Evolutionary conservation across 2,797 vertebrate species (phyloP).

Genomic region (Clarias laeviceps): DNA sequence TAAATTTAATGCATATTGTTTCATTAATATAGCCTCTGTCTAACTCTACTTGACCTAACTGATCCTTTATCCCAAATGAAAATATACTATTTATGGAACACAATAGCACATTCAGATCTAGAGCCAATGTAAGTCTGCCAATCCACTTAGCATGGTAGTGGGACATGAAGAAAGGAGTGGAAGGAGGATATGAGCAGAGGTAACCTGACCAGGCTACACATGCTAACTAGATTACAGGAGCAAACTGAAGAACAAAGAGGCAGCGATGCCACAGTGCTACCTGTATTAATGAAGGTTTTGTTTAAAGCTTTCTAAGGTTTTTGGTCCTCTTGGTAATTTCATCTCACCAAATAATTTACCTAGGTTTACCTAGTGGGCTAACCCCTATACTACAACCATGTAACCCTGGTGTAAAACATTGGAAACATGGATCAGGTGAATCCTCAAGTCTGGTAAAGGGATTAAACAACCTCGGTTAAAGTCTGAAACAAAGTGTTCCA

Average conservation of each 20-base stretch:
- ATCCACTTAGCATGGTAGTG: neutral
- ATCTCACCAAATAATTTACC: neutral
- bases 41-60: neutral
- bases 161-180: neutral
- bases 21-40: too few relatives aligned
- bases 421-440: neutral
- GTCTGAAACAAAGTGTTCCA: neutral
- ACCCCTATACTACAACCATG: neutral
- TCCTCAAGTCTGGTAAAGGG: neutral
- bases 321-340: neutral
- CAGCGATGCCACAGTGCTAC: neutral
- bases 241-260: too few relatives aligned
- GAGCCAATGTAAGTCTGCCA: neutral
- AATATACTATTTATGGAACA: neutral
- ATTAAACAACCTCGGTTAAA: neutral
- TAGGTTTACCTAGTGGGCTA: neutral
- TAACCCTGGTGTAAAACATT: neutral
- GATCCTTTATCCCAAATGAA: neutral
- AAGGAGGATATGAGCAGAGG: neutral
- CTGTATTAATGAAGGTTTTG: neutral
- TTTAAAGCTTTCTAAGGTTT: neutral
- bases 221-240: neutral
- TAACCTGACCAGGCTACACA: neutral
- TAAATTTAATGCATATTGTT: too few relatives aligned
- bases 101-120: neutral